Base-by-base conservation (phyloP, 1,140 invertebrate genomes). In the Drosophila pachea region DNA sequence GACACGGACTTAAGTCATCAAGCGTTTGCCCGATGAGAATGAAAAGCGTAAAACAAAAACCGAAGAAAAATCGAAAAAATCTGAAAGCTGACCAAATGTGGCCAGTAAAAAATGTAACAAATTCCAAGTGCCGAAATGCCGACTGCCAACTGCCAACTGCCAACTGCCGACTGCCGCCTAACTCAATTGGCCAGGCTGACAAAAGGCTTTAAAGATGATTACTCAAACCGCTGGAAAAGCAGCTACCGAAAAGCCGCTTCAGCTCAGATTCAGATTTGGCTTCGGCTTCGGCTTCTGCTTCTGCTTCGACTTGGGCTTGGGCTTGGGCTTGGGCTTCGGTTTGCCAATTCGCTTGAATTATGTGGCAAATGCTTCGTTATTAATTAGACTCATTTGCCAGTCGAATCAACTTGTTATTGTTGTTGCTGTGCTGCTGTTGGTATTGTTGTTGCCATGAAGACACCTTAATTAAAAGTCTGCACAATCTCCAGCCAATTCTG, bases 381-480 rank as follows among this genome's bases (percentile, higher is more conserved):
- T 87, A 87, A 87, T 87, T 87, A 87, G 84, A 87, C 84, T 87
- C 84, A 87, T 87, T 87, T 87, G 73, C 82, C 81, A 86, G 65
- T 81, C 65, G 69, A 68, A 38, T 79, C 70, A 69, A 66, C 38
- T 59, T 33, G 54, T 56, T 56, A 48, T 47, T 65, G 29, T 66
- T 56, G 49, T 36, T 53, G 35, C 22, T 56, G 54, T 53, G 35
- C 22, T 56, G 54, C 40, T 65, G 29, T 62, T 56, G 49, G 16
- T 53, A 16, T 53, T 53, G 59, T 81, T 79, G 78, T 83, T 66
- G 67, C 77, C 81, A 81, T 86, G 84, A 84, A 87, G 78, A 84
- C 78, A 87, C 84, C 84, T 87, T 87, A 87, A 87, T 87, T 87
- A 87, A 87, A 87, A 78, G 84, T 84, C 84, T 84, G 78, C 77